Evolutionary conservation across 2,797 vertebrate genomes (phyloP).

Genomic region (Intellagama lesueurii): DNA sequence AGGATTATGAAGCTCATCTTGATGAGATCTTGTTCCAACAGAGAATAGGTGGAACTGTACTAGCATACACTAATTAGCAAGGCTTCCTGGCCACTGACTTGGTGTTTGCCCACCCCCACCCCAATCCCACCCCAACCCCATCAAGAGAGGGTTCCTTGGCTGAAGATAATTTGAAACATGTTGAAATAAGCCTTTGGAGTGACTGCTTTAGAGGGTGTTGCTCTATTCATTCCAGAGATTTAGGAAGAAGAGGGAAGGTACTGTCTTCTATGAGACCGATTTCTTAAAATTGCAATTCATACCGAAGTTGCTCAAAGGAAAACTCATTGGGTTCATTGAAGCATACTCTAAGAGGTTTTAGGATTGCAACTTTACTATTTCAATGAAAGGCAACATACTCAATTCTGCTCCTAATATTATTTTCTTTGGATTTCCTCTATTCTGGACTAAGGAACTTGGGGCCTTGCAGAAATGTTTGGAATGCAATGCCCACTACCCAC

Average conservation of each 20-base stretch:
- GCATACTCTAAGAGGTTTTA: neutral
- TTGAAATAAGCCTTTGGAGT: neutral
- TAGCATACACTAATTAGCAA: neutral
- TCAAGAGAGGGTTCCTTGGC: neutral
- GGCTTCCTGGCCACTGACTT: slow-evolving; percentile 24
- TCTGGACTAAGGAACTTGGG: no score
- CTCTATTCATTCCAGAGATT: neutral
- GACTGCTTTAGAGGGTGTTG: neutral
- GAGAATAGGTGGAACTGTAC: neutral
- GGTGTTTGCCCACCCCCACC: slow-evolving; percentile 6
- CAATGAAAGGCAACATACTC: neutral
- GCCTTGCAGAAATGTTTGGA: no score
- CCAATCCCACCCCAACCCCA: neutral
- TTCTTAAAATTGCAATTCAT: neutral
- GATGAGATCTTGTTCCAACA: slow-evolving; percentile 8
- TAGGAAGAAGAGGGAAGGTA: neutral
- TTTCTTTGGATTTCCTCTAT: neutral
- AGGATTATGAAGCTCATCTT: slow-evolving; percentile 13
- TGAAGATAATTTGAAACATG: neutral
- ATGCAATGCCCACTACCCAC: neutral
- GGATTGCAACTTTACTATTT: neutral
- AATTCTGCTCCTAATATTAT: neutral
- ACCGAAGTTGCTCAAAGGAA: neutral
- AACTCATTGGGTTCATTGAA: neutral
- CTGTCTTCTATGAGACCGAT: neutral